Evolutionary conservation across 2,797 vertebrate genomes (phyloP).

Genomic region (Chaenodraco wilsoni): DNA sequence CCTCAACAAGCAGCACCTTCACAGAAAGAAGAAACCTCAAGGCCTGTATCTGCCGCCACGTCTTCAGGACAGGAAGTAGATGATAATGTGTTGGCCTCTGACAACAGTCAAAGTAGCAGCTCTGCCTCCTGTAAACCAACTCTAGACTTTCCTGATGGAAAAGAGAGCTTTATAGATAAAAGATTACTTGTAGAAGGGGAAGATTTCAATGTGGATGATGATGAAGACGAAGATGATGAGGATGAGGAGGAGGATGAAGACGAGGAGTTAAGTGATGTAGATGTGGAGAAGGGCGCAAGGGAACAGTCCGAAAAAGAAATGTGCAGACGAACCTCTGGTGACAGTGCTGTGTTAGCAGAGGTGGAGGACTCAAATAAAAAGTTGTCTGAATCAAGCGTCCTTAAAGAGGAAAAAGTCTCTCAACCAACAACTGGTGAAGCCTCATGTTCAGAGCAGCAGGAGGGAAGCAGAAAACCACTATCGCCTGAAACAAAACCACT

Average conservation of each 20-base stretch:
- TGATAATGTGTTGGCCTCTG: constrained; percentile 81
- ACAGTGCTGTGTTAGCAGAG: constrained; percentile 41
- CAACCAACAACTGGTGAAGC: constrained; percentile 43
- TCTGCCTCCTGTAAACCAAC: constrained; percentile 64
- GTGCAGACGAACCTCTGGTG: constrained; percentile 70
- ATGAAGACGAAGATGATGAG: constrained; percentile 77
- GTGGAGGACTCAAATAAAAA: constrained; percentile 66
- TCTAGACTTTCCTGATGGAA: constrained; percentile 75
- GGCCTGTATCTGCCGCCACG: constrained; percentile 45
- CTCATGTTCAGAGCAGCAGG: constrained; percentile 41
- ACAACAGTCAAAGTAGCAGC: constrained; percentile 72
- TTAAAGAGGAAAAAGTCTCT: constrained; percentile 47
- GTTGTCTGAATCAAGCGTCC: constrained; percentile 36
- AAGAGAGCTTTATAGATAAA: constrained; percentile 75
- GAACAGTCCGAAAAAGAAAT: constrained; percentile 94
- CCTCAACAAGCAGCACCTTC: constrained; percentile 45
- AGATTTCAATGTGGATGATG: constrained; percentile 77
- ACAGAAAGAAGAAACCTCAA: constrained; percentile 46
- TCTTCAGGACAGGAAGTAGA: constrained; percentile 67
- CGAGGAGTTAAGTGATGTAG: constrained; percentile 89
- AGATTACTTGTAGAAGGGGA: constrained; percentile 82
- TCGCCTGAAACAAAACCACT: constrained; percentile 47
- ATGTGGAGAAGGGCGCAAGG: constrained; percentile 94
- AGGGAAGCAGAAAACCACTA: constrained; percentile 19
- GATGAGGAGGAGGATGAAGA: constrained; percentile 77